phyloP scores from a whole-genome alignment of 2,113 vertebrate genomes.

The Gymnocephalus cernua region DNA sequence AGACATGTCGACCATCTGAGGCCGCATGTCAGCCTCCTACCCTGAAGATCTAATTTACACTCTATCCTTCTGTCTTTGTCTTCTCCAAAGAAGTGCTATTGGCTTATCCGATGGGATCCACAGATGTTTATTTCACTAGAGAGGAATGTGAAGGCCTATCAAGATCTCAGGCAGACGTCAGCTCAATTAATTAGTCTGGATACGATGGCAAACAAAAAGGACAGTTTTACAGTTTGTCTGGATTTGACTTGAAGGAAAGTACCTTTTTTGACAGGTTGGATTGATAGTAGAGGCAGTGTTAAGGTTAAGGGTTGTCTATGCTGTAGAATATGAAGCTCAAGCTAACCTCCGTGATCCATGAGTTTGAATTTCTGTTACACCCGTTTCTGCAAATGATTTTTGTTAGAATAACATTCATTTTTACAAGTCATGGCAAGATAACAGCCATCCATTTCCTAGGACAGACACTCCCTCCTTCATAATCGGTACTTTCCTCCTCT shows the following conservation, averaged over 20 bases:
- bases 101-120: conserved; percentile 56
- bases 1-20: conserved; percentile 66
- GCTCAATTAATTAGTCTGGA: conserved; percentile 48
- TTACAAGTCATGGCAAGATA: conserved; percentile 63
- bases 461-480: conserved; percentile 36
- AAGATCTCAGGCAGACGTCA: conserved; percentile 54
- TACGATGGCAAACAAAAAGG: conserved; percentile 31
- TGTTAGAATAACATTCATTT: conserved; percentile 61
- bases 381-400: conserved; percentile 53
- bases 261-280: conserved; percentile 1
- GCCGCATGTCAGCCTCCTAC: conserved; percentile 57
- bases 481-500: conserved; percentile 40
- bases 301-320: neutral
- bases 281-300: conserved; percentile 1
- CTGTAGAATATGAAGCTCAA: conserved; percentile 3
- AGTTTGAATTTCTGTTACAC: conserved; percentile 44
- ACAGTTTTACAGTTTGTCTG: conserved; percentile 8
- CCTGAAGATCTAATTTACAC: conserved; percentile 65
- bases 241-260: conserved; percentile 33
- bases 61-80: conserved; percentile 43
- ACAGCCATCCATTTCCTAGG: conserved; percentile 58
- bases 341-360: neutral
- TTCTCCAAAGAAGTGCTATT: conserved; percentile 32
- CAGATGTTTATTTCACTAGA: conserved; percentile 67
- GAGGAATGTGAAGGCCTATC: conserved; percentile 66